These are phyloP conservation scores for Leptonema lineaticorne DNA, from an alignment of 1,140 invertebrate genomes.

Conservation along the genomic window DNA sequence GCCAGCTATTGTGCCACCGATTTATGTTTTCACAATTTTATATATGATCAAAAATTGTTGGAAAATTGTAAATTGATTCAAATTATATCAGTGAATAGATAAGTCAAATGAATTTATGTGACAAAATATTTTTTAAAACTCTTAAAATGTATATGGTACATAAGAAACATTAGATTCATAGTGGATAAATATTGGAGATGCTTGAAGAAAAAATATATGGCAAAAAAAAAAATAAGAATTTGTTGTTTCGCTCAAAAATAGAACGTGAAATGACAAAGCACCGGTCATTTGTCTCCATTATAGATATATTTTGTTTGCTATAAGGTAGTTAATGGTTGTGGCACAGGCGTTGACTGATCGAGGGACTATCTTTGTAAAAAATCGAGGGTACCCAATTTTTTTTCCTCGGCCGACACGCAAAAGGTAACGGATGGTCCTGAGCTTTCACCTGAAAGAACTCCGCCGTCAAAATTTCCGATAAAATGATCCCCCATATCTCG, in stretches of 20 bases:
- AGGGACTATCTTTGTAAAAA: neutral
- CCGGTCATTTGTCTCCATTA: slow-evolving; percentile 13
- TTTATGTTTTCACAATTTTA: no score
- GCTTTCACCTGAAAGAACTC: neutral
- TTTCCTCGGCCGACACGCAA: neutral
- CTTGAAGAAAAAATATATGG: neutral
- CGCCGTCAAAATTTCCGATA: neutral
- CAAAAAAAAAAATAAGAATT: neutral
- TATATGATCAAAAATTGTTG: no score
- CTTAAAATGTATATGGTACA: no score
- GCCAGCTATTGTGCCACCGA: no score
- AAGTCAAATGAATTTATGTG: no score
- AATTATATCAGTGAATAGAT: no score
- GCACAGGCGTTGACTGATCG: slow-evolving; percentile 11
- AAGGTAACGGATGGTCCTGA: neutral
- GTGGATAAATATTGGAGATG: neutral
- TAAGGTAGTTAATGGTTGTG: neutral
- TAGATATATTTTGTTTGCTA: slow-evolving; percentile 11
- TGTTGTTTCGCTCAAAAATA: no score
- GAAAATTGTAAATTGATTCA: no score
- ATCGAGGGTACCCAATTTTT: neutral
- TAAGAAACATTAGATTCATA: no score
- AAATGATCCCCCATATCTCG: neutral
- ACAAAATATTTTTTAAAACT: no score
- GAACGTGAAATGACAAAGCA: slow-evolving; percentile 6